Base-by-base conservation (phyloP, 37 sponge, comb jelly and placozoan genomes). In the Spongia lamella region DNA sequence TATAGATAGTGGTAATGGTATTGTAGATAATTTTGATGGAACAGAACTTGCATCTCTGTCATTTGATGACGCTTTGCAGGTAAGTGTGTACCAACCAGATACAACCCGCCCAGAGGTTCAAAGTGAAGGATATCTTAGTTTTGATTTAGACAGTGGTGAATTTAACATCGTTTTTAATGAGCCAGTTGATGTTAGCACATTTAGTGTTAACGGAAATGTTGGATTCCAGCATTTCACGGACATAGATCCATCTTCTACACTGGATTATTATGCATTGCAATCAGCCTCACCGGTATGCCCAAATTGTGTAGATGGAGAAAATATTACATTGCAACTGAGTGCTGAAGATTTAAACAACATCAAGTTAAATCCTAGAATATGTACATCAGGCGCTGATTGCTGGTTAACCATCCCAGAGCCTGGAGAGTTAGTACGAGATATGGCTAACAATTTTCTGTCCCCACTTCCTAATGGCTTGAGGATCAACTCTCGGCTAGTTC, bases 351-450 rank as follows among this genome's bases (percentile, higher is more conserved):
- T 88, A 49, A 93, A 93, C 54, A 64, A 80, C 2, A 33, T 93
- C 38, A 93, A 93, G 62, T 70, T 88, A 34, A 38, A 34, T 5
- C 58, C 55, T 7, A 61, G 82, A 3, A 78, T 93, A 38, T 93
- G 93, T 64, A 67, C 74, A 17, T 84, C 89, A 34, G 79, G 70
- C 40, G 63, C 89, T 16, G 59, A 81, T 72, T 93, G 93, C 66
- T 93, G 93, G 93, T 51, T 93, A 53, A 93, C 89, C 1, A 38
- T 93, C 38, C 52, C 38, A 3, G 29, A 43, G 15, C 66, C 86
- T 1, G 77, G 74, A 2, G n/a, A 52, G 1, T 79, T 93, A 49
- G 76, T 93, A 14, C 7, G 25, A n/a, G 93, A 93, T 56, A 93
- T 85, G 86, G 85, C 93, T 6, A 83, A 85, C 5, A 93, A 93